Conservation (phyloP, 2,888 invertebrate genomes). For the Hydrotaea cyrtoneurina region DNA sequence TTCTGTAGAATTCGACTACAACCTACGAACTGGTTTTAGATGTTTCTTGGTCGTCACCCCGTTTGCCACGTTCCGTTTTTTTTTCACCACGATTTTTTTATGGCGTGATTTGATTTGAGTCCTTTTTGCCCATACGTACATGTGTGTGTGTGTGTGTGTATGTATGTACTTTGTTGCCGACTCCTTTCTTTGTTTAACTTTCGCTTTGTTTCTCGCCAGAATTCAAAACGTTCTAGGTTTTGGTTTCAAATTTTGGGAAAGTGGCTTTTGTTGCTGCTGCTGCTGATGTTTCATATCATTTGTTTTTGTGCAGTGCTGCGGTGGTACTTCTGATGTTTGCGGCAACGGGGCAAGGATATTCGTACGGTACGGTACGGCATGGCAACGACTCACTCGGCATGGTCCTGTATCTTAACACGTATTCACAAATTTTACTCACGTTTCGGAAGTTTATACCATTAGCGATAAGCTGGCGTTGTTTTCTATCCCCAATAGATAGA, state of each 20-base stretch:
- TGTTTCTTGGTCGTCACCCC: background rate
- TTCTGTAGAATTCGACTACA: too few relatives aligned
- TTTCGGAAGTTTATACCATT: slow-evolving; percentile 80
- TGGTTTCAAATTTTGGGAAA: slow-evolving; percentile 42
- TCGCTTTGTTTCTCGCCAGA: slow-evolving; percentile 2
- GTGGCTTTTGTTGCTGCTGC: background rate
- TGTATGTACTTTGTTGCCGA: background rate
- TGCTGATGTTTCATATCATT: slow-evolving; percentile 7
- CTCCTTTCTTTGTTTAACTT: slow-evolving; percentile 32
- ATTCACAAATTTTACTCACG: slow-evolving; percentile 75
- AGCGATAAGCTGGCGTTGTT: slow-evolving; percentile 77
- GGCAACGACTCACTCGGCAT: background rate
- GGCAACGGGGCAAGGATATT: slow-evolving; percentile 13
- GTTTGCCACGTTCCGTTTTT: background rate
- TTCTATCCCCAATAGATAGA: slow-evolving; percentile 14
- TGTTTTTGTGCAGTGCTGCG: slow-evolving; percentile 58
- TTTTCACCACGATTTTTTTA: background rate
- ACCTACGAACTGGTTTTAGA: background rate
- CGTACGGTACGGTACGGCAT: background rate
- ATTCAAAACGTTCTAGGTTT: slow-evolving; percentile 54
- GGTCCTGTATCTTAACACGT: slow-evolving; percentile 50
- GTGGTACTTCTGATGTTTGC: slow-evolving; percentile 57
- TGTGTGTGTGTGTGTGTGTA: background rate
- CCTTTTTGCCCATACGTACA: background rate
- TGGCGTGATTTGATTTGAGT: slow-evolving; percentile 50